phyloP scores from a whole-genome alignment of 2,113 vertebrate species.

The Machaerirhynchus nigripectus region DNA sequence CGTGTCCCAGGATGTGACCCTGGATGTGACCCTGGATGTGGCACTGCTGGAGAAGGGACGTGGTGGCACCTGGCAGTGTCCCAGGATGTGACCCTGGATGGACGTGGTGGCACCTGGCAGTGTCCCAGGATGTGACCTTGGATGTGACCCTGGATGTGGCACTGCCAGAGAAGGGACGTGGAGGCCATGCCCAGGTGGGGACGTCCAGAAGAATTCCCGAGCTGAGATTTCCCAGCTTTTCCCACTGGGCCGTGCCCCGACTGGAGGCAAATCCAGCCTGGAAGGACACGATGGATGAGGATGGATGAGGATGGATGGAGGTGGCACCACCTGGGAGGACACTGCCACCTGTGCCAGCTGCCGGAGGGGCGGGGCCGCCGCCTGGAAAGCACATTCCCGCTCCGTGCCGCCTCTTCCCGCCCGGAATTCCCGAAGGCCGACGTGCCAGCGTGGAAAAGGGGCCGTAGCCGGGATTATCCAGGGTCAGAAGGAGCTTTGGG shows the following conservation, averaged over 20 bases:
- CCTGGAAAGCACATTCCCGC: not conserved
- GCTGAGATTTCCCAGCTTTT: not conserved
- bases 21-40: too few relatives aligned
- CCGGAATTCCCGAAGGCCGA: not conserved
- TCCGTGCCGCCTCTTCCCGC: not conserved
- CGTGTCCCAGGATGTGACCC: too few relatives aligned
- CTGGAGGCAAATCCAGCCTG: not conserved
- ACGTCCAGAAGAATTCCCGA: not conserved
- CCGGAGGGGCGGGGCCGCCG: rapidly evolving
- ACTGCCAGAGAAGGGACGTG: not conserved
- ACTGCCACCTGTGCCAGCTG: not conserved
- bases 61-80: not conserved
- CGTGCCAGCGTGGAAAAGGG: not conserved
- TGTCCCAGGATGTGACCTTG: not conserved
- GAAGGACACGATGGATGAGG: not conserved
- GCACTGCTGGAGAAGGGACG: not conserved
- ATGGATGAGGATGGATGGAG: not conserved
- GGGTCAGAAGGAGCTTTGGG: not conserved
- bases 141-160: not conserved
- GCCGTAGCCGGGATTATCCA: not conserved
- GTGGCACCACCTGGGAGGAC: not conserved
- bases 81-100: not conserved
- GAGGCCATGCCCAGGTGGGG: not conserved
- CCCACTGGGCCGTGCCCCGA: not conserved
- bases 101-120: not conserved